These are phyloP conservation scores for Uloborus plumipes DNA, from an alignment of 2,888 invertebrate species.

Conservation along the genomic window DNA sequence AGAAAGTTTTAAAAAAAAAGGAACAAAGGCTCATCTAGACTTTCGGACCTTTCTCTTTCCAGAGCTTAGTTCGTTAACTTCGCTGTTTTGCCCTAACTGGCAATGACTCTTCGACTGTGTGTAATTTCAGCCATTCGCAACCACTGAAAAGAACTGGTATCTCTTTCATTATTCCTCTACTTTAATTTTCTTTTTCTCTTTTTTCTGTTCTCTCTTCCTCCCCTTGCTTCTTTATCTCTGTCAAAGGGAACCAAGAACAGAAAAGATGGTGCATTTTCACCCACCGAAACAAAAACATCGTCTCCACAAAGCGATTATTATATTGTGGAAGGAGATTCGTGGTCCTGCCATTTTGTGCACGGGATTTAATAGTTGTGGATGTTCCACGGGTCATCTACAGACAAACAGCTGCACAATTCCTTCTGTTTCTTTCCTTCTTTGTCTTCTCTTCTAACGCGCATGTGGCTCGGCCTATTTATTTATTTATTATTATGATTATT, in stretches of 20 bases:
- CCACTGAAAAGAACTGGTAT: constrained; percentile 37
- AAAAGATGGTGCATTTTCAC: constrained; percentile 16
- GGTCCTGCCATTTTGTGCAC: constrained; percentile 33
- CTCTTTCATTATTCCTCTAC: constrained; percentile 43
- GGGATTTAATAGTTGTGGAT: too few species aligned
- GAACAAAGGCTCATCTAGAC: constrained; percentile 6
- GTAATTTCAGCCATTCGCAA: constrained; percentile 28
- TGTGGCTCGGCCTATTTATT: constrained; percentile 24
- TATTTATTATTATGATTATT: constrained; percentile 50
- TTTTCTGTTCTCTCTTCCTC: too few species aligned
- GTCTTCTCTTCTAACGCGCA: not conserved
- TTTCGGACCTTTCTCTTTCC: constrained; percentile 4
- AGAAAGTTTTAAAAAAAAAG: constrained; percentile 10
- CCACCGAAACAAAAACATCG: constrained; percentile 51
- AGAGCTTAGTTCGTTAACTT: constrained; percentile 43
- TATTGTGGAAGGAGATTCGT: constrained; percentile 32
- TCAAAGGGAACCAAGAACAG: not conserved
- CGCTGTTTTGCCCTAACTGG: not conserved
- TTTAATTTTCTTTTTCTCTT: not conserved
- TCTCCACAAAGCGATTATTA: constrained; percentile 59
- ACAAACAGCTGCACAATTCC: constrained; percentile 47
- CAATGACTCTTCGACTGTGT: constrained; percentile 2
- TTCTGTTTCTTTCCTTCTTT: constrained; percentile 11
- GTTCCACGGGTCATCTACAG: constrained; percentile 25
- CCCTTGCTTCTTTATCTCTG: too few species aligned